Evolutionary conservation across 2,888 invertebrate genomes (phyloP).

Genomic region (Meteorus colon): DNA sequence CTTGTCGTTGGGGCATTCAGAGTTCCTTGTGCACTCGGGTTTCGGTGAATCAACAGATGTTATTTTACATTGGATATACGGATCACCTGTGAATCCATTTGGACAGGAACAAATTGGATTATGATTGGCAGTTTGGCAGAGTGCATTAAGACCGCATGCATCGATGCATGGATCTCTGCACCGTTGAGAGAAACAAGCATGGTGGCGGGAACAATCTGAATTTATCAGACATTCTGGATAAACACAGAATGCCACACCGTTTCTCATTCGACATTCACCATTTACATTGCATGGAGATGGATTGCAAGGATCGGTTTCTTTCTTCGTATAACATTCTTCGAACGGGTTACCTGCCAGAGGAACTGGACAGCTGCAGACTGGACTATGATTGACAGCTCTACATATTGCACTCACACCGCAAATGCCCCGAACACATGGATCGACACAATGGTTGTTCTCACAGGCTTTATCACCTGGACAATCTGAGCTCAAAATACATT

Average conservation of each 20-base stretch:
- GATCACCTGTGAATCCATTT: constrained; percentile 83
- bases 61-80: constrained; percentile 82
- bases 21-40: constrained; percentile 85
- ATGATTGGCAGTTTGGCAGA: constrained; percentile 87
- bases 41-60: constrained; percentile 73
- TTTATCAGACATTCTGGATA: constrained; percentile 93
- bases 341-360: constrained; percentile 75
- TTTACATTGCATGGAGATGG: constrained; percentile 89
- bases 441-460: constrained; percentile 85
- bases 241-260: constrained; percentile 82
- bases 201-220: constrained; percentile 88
- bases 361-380: constrained; percentile 83
- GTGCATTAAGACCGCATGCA: constrained; percentile 88
- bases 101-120: constrained; percentile 90
- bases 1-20: constrained; percentile 87
- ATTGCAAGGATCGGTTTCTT: constrained; percentile 82
- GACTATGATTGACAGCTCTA: constrained; percentile 83
- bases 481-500: constrained; percentile 78
- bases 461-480: constrained; percentile 89
- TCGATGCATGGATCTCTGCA: constrained; percentile 89
- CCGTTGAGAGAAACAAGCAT: constrained; percentile 87
- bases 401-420: constrained; percentile 87
- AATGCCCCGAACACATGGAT: constrained; percentile 86
- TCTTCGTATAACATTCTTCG: constrained; percentile 71
- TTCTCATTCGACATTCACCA: constrained; percentile 85